These are phyloP conservation scores for Petrolisthes cinctipes DNA, from an alignment of 2,888 invertebrate genomes.

Conservation along the genomic window DNA sequence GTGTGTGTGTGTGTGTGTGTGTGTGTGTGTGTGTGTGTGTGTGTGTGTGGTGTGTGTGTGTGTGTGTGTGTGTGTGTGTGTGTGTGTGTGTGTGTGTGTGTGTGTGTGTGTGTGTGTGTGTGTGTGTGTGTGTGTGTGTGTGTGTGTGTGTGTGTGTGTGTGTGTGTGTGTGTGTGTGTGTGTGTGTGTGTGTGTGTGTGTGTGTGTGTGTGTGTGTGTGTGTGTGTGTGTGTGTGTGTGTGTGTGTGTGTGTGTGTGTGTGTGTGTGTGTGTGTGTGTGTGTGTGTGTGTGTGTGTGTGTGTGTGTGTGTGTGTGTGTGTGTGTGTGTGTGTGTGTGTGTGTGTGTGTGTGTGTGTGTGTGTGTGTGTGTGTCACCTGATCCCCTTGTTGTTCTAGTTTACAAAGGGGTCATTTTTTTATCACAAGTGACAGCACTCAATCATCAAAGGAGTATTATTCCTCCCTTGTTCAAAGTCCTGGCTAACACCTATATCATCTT, in stretches of 20 bases:
- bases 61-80: too few species aligned
- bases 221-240: conserved; percentile 1
- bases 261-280: not conserved
- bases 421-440: too few species aligned
- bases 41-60: not conserved
- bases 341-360: conserved; percentile 1
- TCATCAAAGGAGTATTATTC: too few species aligned
- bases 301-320: not conserved
- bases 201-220: conserved; percentile 1
- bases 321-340: not conserved
- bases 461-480: too few species aligned
- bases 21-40: not conserved
- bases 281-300: not conserved
- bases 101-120: too few species aligned
- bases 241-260: conserved; percentile 1
- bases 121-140: conserved; percentile 1
- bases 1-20: too few species aligned
- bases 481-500: too few species aligned
- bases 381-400: not conserved
- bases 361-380: not conserved
- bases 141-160: conserved; percentile 1
- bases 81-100: too few species aligned
- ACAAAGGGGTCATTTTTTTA: not conserved
- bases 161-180: conserved; percentile 1
- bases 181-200: conserved; percentile 1